Evolutionary conservation across 2,113 vertebrate species (phyloP).

Genomic region (Lichenostomus cassidix): DNA sequence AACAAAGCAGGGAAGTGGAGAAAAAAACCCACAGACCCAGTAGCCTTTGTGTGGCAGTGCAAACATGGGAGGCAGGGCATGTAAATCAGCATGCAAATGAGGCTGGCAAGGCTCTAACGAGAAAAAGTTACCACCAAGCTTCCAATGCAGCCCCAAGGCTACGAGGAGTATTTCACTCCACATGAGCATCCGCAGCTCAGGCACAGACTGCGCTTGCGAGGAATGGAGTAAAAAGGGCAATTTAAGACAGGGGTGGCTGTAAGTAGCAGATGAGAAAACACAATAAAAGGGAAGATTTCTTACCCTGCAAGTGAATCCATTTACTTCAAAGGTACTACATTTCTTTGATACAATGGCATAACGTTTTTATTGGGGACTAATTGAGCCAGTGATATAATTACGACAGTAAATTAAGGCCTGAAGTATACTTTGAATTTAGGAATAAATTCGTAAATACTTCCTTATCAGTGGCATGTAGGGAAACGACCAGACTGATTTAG

Average conservation of each 20-base stretch:
- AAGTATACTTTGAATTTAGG: slow-evolving; percentile 39
- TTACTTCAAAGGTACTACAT: slow-evolving; percentile 42
- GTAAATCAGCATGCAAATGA: slow-evolving; percentile 49
- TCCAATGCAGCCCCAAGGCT: background rate
- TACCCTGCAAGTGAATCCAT: background rate
- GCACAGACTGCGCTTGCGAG: background rate
- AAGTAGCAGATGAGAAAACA: slow-evolving; percentile 1
- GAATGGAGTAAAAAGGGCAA: background rate
- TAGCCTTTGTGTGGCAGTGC: background rate
- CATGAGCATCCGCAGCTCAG: background rate
- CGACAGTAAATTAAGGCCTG: slow-evolving; percentile 51
- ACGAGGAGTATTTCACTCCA: slow-evolving; percentile 4
- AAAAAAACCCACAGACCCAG: background rate
- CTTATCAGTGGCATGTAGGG: slow-evolving; percentile 25
- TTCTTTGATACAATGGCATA: background rate
- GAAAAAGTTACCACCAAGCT: background rate
- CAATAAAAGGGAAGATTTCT: slow-evolving; percentile 14
- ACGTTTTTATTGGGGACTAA: slow-evolving; percentile 58
- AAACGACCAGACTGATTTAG: background rate
- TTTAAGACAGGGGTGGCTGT: slow-evolving; percentile 11
- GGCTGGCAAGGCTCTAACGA: background rate
- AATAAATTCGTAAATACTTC: slow-evolving; percentile 50
- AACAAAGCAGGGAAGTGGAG: background rate
- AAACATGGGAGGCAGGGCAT: background rate
- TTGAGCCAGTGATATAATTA: slow-evolving; percentile 67